Base-by-base conservation (phyloP, 1,140 invertebrate species). In the Tetranychus cinnabarinus region DNA sequence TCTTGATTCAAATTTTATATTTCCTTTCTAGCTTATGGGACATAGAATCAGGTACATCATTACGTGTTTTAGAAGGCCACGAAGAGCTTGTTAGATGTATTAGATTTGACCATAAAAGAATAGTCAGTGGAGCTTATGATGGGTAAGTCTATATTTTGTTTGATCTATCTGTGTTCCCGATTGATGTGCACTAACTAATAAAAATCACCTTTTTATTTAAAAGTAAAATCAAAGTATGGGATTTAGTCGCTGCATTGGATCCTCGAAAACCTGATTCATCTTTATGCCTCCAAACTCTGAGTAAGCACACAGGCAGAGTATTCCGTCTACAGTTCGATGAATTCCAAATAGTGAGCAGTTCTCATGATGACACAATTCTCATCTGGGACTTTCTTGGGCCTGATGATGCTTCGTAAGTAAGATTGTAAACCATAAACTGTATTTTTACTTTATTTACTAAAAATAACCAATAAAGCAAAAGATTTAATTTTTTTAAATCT, bases 191-290 rank as follows among this genome's bases (percentile, higher is more conserved):
- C n/a, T n/a, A n/a, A n/a, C n/a, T n/a, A n/a, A n/a, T n/a, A n/a
- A n/a, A n/a, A n/a, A n/a, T n/a, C n/a, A n/a, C n/a, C n/a, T 31
- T 52, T 52, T 56, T 66, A 65, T 55, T 52, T 74, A 77, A n/a
- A 72, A 86, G 84, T 35, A 99, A 98, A 80, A 98, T 99, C 62
- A 99, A 98, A 77, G 92, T 99, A 39, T 99, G 96, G 95, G 95
- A 99, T 76, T 78, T 99, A 60, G 81, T 90, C 62, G 91, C 92
- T 31, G 93, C 95, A 5, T 74, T 99, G 35, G 91, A 99, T 78
- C 92, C 91, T 33, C 77, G 92, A 68, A 83, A 90, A 42, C 84
- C 89, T 60, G 82, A 89, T 62, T 87, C 82, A 68, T 85, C 89
- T 42, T 77, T 99, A 0, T 99, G 96, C 75, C 77, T 98, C 60